A percentile compares a stretch with the other conserved stretches of the same genome.
phyloP scores from a whole-genome alignment of 2,113 vertebrate species.

The Mohoua ochrocephala region DNA sequence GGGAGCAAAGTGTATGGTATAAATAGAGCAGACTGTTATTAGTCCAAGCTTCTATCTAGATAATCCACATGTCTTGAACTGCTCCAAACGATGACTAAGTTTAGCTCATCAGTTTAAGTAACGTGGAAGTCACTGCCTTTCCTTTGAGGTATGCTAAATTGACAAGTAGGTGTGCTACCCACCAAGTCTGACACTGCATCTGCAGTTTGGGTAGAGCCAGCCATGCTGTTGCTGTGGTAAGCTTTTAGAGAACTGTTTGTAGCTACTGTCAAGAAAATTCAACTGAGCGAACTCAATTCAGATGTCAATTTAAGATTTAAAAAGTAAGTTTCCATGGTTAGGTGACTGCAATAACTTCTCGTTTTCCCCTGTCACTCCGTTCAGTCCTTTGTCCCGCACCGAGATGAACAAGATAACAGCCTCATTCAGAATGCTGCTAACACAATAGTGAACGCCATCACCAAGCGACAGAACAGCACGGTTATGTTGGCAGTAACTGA shows the following conservation, averaged over 20 bases:
- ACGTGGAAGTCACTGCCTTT: neutral
- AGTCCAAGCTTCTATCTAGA: neutral
- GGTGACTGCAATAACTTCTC: neutral
- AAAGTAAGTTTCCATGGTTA: neutral
- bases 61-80: neutral
- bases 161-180: neutral
- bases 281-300: neutral
- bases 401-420: constrained; percentile 75
- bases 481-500: constrained; percentile 86
- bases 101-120: constrained; percentile 1
- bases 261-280: neutral
- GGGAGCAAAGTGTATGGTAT: neutral
- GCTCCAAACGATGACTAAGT: constrained; percentile 17
- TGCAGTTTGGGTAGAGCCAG: neutral
- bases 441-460: constrained; percentile 82
- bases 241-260: neutral
- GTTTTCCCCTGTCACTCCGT: neutral
- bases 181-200: neutral
- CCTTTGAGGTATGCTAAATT: neutral
- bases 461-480: constrained; percentile 88
- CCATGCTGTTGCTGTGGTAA: neutral
- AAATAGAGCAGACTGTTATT: constrained; percentile 33
- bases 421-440: constrained; percentile 84
- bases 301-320: neutral
- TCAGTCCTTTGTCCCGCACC: constrained; percentile 82